Conservation (phyloP, 2,888 invertebrate genomes). For the Sicus ferrugineus region DNA sequence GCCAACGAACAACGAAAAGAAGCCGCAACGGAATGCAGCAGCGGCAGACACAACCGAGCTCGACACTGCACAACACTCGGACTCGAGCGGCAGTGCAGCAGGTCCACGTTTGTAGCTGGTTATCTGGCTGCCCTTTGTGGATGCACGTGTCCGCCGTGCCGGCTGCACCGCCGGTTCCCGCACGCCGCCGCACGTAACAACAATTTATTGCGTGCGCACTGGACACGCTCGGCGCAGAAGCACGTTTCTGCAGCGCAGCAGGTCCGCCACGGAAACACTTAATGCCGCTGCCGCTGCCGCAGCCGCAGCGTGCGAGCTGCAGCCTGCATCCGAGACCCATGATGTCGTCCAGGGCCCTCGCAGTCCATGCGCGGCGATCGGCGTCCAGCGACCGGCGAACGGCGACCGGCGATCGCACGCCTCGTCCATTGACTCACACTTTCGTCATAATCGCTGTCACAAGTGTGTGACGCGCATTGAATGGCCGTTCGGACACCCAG, state of each 20-base stretch:
- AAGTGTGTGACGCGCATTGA: not conserved
- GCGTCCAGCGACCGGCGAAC: too few species aligned
- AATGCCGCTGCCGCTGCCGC: not conserved
- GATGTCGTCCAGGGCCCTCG: not conserved
- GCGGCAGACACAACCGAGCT: too few species aligned
- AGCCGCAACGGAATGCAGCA: too few species aligned
- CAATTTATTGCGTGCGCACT: not conserved
- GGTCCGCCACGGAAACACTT: not conserved
- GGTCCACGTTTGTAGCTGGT: too few species aligned
- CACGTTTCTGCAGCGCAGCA: constrained; percentile 24
- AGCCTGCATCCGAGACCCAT: not conserved
- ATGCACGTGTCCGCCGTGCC: too few species aligned
- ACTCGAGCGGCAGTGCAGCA: too few species aligned
- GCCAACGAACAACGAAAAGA: too few species aligned
- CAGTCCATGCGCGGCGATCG: not conserved
- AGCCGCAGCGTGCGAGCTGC: constrained; percentile 1
- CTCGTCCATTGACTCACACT: not conserved
- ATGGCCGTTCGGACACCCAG: too few species aligned
- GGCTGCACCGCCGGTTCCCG: too few species aligned
- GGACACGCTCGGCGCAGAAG: constrained; percentile 15
- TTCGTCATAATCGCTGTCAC: not conserved
- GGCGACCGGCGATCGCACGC: constrained; percentile 8
- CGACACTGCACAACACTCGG: too few species aligned
- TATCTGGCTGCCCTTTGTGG: too few species aligned
- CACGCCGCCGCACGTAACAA: too few species aligned